Percentiles rank a stretch among this genome's conserved stretches.
phyloP scores from a whole-genome alignment of 2,888 invertebrate species.

The Celastrina argiolus region DNA sequence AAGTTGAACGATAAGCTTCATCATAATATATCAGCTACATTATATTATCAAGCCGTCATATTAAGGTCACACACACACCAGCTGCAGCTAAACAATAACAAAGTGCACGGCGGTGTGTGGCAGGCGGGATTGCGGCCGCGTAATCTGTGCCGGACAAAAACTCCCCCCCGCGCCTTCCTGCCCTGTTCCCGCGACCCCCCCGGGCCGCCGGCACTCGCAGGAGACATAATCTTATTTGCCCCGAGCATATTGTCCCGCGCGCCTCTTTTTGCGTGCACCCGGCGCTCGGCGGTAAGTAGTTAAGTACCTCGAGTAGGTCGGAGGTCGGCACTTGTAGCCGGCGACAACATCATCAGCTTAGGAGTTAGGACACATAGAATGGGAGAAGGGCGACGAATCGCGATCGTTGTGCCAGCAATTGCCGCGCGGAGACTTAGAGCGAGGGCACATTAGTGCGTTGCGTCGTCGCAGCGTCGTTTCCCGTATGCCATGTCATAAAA shows the following conservation, averaged over 20 bases:
- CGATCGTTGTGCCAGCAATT: too few relatives aligned
- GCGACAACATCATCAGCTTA: neutral
- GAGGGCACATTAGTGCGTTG: too few relatives aligned
- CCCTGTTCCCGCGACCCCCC: neutral
- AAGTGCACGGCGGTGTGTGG: neutral
- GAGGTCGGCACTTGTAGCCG: neutral
- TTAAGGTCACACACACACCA: neutral
- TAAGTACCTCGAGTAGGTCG: neutral
- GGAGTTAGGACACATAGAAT: too few relatives aligned
- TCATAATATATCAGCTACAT: neutral
- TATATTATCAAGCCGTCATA: neutral
- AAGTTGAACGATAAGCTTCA: neutral
- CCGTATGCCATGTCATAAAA: too few relatives aligned
- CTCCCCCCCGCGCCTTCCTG: neutral
- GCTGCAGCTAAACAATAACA: neutral
- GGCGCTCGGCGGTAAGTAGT: neutral
- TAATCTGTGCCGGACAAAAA: constrained; percentile 18
- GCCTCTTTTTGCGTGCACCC: neutral
- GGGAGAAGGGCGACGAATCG: too few relatives aligned
- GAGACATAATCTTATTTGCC: constrained; percentile 17
- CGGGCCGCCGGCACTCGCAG: neutral
- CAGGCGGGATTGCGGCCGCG: neutral
- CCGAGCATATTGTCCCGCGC: neutral
- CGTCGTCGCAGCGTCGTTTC: too few relatives aligned
- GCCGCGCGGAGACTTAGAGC: too few relatives aligned